Conservation (phyloP, 2,113 vertebrate species). For the Coregonus clupeaformis region DNA sequence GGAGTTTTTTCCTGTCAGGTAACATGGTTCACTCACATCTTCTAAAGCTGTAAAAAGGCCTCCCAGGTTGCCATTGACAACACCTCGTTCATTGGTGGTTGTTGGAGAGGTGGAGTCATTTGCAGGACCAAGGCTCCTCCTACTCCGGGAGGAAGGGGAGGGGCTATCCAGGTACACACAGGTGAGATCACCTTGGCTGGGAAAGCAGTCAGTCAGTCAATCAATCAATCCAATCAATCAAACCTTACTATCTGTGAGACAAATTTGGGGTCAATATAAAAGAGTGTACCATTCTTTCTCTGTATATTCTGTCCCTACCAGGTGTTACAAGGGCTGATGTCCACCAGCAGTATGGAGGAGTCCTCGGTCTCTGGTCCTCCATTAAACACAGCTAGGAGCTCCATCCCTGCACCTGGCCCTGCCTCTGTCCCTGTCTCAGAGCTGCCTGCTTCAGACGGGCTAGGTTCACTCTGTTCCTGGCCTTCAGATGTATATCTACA, state of each 20-base stretch:
- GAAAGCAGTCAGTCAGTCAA: not conserved
- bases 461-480: not conserved
- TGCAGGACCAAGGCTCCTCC: not conserved
- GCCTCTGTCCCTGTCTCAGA: not conserved
- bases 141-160: not conserved
- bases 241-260: too few relatives aligned
- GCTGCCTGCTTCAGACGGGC: too few relatives aligned
- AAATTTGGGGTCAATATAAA: too few relatives aligned
- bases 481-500: not conserved
- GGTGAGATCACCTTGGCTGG: not conserved
- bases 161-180: not conserved
- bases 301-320: too few relatives aligned
- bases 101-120: not conserved
- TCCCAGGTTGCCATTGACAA: too few relatives aligned
- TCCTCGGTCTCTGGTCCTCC: constrained; percentile 5
- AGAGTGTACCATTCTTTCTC: too few relatives aligned
- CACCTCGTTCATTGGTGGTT: not conserved
- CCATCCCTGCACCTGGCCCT: not conserved
- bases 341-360: constrained; percentile 13
- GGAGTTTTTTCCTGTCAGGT: not conserved
- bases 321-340: constrained; percentile 4
- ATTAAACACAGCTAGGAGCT: constrained; percentile 25
- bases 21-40: not conserved
- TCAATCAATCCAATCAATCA: too few relatives aligned
- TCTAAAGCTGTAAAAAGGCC: not conserved